Evolutionary conservation across 92 coral and sea anemone species (phyloP), one percentile per base, ranked within the genome.

Genomic region (Palythoa grandiflora): DNA sequence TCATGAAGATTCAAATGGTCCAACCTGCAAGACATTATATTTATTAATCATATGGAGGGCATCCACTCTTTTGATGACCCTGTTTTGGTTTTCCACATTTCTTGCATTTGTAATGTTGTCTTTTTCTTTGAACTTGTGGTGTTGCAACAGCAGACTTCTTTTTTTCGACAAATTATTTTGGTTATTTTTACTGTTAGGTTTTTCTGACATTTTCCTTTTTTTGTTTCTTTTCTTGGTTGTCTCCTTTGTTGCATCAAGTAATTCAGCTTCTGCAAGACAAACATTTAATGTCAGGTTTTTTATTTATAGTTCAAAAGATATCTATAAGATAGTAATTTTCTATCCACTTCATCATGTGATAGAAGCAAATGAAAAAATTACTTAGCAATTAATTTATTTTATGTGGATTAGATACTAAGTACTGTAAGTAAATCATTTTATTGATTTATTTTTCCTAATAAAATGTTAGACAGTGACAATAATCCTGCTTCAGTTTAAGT

Each of bases 51-150:
- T 75, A 50, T 9, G 63, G 80, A 75, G 80, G 80, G 80, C 63
- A 75, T 75, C 80, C 80, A 9, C 54, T 77, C 54, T 75, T 72
- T 52, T 13, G 17, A 4, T 87, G 89, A 35, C 89, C 89, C 48
- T 78, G 71, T 66, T 68, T 75, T 38, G 90, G 90, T 50, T 87
- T 87, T 38, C 85, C 85, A 78, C 90, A 87, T 65, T 78, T 87
- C 2, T 48, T 60, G 39, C 78, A 87, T 39, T 60, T 68, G 15
- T 77, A 50, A 2, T 13, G 61, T 47, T 61, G 68, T 63, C 75
- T 44, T 86, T 76, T 86, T 61, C 47, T 53, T 57, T 10, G 20
- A 86, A 71, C 75, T 57, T 38, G 73, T 44, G 39, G 84, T 75
- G 61, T 4, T 75, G 60, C 61, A 75, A 47, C 15, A 75, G 9